Base-by-base conservation (phyloP, 1,140 invertebrate genomes). In the Panagrolaimus sp. region DNA sequence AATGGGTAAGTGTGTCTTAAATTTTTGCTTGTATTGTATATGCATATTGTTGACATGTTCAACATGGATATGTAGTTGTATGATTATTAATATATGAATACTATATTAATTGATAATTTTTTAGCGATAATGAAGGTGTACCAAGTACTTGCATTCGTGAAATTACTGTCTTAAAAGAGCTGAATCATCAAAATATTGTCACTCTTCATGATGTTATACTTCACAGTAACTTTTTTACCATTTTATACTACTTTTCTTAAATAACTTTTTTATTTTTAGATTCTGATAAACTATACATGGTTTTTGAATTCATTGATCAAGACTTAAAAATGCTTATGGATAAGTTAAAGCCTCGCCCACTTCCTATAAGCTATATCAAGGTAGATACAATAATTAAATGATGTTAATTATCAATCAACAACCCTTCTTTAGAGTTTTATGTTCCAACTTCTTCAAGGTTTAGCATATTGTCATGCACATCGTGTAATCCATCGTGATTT, bases 301-400 rank as follows among this genome's bases (percentile, higher is more conserved):
- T 98, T 65, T 99, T 99, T 86, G 96, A 99, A 84, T 98, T 92
- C 85, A 85, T 99, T 0, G 90, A 90, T 6, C 97, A 98, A 93
- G 96, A 99, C 85, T 86, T 99, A 68, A 73, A 74, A 47, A 69
- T 70, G 63, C 70, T 82, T 9, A 26, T 82, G 43, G 73, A 82
- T 14, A 98, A 96, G 83, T 93, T 94, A 83, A 96, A 95, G 78
- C 89, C 98, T 86, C 94, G 98, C 84, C 89, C 88, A 32, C 87
- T 96, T 69, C 89, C 89, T 9, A 84, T 77, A 97, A 88, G 92
- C 97, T 58, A 89, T 91, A 73, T 89, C 89, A 84, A 93, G 1
- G 93, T 98, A 76, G 82, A 94, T n/a, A 98, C 92, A 24, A 15
- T 55, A 5, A 28, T n/a, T n/a, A 21, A 8, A 26, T 17, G 46